phyloP scores from a whole-genome alignment of 2,888 invertebrate species.

The Agrotis clavis region DNA sequence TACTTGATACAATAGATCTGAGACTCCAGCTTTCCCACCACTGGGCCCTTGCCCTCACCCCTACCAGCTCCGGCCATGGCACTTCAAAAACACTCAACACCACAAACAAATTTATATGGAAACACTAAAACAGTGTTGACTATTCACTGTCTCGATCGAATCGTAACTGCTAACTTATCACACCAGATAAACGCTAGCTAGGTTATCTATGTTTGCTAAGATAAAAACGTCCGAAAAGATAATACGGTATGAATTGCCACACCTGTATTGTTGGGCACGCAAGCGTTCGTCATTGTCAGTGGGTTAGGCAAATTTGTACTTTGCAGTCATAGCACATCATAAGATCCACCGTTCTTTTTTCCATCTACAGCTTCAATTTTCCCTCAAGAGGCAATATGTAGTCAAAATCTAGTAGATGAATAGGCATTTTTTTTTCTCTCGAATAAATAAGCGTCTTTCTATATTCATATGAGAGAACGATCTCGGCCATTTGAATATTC shows the following conservation, averaged over 20 bases:
- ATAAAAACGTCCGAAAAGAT: conserved; percentile 85
- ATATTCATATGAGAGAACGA: conserved; percentile 67
- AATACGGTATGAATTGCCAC: conserved; percentile 83
- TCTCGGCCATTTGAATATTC: conserved; percentile 73
- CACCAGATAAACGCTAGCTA: conserved; percentile 80
- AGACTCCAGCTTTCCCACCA: conserved; percentile 92
- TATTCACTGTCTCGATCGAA: conserved; percentile 76
- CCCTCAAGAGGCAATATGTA: conserved; percentile 44
- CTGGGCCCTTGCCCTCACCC: conserved; percentile 88
- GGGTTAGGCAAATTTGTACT: conserved; percentile 42
- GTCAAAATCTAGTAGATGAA: conserved; percentile 63
- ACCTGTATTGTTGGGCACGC: conserved; percentile 76
- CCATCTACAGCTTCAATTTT: conserved; percentile 57
- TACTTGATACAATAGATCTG: conserved; percentile 96
- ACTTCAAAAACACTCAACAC: conserved; percentile 72
- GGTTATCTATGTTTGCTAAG: conserved; percentile 88
- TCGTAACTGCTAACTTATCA: conserved; percentile 82
- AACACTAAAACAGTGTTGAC: conserved; percentile 69
- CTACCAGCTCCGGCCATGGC: conserved; percentile 91
- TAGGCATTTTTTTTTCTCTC: conserved; percentile 60
- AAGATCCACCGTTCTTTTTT: conserved; percentile 35
- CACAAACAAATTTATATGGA: conserved; percentile 64
- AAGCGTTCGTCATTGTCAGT: conserved; percentile 55
- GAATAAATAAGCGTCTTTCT: conserved; percentile 68
- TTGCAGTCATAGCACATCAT: conserved; percentile 40